Conservation (phyloP, 2,888 invertebrate species). For the Drosophila helvetica region DNA sequence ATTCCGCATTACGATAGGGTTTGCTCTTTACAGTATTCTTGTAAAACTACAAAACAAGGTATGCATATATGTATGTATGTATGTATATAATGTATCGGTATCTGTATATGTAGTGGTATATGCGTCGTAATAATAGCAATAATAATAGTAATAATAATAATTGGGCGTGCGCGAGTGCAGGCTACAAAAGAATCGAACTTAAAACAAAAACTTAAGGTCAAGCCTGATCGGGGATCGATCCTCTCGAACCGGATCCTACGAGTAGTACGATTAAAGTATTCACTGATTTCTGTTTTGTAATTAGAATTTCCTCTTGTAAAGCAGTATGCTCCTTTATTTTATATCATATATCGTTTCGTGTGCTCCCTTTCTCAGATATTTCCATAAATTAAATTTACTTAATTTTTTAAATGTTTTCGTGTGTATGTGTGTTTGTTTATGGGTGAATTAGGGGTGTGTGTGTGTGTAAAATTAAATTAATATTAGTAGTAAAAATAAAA, state of each 20-base stretch:
- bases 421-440: slow-evolving; percentile 20
- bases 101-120: background rate
- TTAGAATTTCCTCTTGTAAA: slow-evolving; percentile 20
- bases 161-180: slow-evolving; percentile 32
- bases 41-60: slow-evolving; percentile 75
- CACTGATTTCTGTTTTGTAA: slow-evolving; percentile 58
- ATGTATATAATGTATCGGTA: slow-evolving; percentile 2
- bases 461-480: slow-evolving; percentile 46
- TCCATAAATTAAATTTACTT: slow-evolving; percentile 65
- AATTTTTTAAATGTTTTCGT: slow-evolving; percentile 36
- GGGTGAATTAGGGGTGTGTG: slow-evolving; percentile 8
- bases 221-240: slow-evolving; percentile 1
- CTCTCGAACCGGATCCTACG: background rate
- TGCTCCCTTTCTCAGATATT: slow-evolving; percentile 38
- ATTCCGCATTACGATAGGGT: slow-evolving; percentile 51
- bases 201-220: slow-evolving; percentile 13
- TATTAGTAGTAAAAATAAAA: slow-evolving; percentile 54
- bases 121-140: slow-evolving; percentile 1
- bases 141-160: slow-evolving; percentile 32
- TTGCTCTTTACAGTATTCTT: slow-evolving; percentile 50
- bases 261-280: slow-evolving; percentile 64
- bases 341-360: slow-evolving; percentile 18
- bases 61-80: slow-evolving; percentile 38
- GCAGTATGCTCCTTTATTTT: slow-evolving; percentile 10
- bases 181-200: slow-evolving; percentile 19